phyloP scores from a whole-genome alignment of 2,113 vertebrate species.

The Vicugna pacos region DNA sequence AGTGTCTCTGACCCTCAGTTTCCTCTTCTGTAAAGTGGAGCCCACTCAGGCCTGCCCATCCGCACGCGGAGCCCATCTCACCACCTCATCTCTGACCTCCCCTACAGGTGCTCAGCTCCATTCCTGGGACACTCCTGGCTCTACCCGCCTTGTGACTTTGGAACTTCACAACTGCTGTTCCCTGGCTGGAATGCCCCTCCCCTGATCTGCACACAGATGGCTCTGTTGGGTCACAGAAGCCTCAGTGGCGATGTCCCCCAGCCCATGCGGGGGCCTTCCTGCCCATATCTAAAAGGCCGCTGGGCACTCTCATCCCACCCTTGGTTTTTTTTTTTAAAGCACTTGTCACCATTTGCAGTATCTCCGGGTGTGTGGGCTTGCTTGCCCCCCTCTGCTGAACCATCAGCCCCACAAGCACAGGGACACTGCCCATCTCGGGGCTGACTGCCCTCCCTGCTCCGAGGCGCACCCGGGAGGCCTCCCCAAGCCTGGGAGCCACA shows the following conservation, averaged over 20 bases:
- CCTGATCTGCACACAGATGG: fast-evolving
- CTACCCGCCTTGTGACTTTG: not conserved
- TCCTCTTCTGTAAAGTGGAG: not conserved
- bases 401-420: no score
- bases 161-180: not conserved
- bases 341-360: no score
- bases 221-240: not conserved
- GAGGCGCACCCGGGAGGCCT: not conserved
- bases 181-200: fast-evolving
- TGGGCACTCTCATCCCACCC: fast-evolving
- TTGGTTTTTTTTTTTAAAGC: fast-evolving
- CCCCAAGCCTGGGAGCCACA: not conserved
- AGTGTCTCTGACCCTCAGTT: not conserved
- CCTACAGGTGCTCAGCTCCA: not conserved
- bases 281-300: not conserved
- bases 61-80: fast-evolving
- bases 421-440: fast-evolving
- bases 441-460: not conserved
- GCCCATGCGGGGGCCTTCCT: no score
- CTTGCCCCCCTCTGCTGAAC: not conserved
- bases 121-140: not conserved
- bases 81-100: not conserved
- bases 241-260: not conserved
- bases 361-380: fast-evolving
- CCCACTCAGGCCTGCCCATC: fast-evolving